These are phyloP conservation scores for Trichopria drosophilae DNA, from an alignment of 2,888 invertebrate genomes.

Conservation along the genomic window DNA sequence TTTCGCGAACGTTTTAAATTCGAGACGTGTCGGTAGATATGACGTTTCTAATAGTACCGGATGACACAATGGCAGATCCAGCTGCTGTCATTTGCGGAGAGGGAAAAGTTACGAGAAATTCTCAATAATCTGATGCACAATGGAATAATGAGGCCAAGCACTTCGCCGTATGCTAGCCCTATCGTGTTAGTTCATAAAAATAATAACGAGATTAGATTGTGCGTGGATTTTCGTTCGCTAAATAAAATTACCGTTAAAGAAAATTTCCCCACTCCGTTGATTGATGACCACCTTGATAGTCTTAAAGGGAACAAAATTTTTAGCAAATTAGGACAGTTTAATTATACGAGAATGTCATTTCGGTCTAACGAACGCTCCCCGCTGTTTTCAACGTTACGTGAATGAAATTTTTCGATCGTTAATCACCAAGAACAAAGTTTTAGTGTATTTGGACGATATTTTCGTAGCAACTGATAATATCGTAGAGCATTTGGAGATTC, in stretches of 20 bases:
- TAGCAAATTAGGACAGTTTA: constrained; percentile 10
- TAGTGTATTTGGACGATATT: constrained; percentile 15
- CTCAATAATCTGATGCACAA: not conserved
- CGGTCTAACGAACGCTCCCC: constrained; percentile 19
- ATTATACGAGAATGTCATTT: constrained; percentile 16
- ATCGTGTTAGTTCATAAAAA: constrained; percentile 1
- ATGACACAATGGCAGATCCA: not conserved
- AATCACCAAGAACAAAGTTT: constrained; percentile 1
- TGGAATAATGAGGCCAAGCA: constrained; percentile 1
- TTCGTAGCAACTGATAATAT: constrained; percentile 9
- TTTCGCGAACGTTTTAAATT: not conserved
- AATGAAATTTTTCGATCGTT: not conserved
- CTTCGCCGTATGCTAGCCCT: constrained; percentile 1
- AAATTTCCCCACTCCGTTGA: constrained; percentile 12
- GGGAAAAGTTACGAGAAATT: constrained; percentile 4
- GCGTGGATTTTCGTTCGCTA: constrained; percentile 5
- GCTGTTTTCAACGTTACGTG: constrained; percentile 9
- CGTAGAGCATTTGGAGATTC: constrained; percentile 2
- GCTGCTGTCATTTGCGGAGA: constrained; percentile 13
- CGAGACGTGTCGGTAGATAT: not conserved
- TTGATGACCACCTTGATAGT: constrained; percentile 7
- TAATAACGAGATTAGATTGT: not conserved
- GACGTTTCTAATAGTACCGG: constrained; percentile 4
- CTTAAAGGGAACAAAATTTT: constrained; percentile 1
- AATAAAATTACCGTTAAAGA: constrained; percentile 14